Evolutionary conservation across 2,113 vertebrate genomes (phyloP), one percentile per base, ranked within the genome.

Genomic region (Syngnathus typhle): DNA sequence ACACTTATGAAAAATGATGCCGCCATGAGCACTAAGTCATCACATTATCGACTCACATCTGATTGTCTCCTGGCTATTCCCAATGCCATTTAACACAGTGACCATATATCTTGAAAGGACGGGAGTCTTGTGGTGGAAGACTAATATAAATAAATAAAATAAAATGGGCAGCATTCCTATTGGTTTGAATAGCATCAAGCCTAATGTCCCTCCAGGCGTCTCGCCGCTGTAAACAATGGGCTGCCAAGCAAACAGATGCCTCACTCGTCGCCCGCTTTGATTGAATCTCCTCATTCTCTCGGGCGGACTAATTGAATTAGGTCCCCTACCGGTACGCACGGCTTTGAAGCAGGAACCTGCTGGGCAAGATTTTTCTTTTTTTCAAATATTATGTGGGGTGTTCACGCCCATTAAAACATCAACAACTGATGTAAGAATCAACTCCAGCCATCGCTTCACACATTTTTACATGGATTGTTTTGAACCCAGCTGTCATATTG

Each of bases 241-340:
- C 79, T 77, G 74, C 80, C 78, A 76, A 65, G 69, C 65, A 63
- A 76, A 80, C 65, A 77, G 52, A 75, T 78, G 76, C 68, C 76
- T 78, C 65, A 60, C 65, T 80, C 74, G 67, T 78, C 66, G 79
- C 70, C 64, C 70, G 54, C 60, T 66, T 63, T 81, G 78, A 86
- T 86, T 47, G 62, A 84, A 83, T 74, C 55, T 58, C 55, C 55
- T 36, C 67, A 54, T 65, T 72, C 67, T 77, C 81, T 77, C 72
- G 39, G 66, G 73, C 65, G 36, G 36, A 72, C 75, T 84, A 85
- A 86, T 86, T 85, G 67, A 87, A 81, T 83, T 73, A 72, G 36
- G 38, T 77, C 60, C 70, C 65, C 56, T 32, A 60, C 59, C 60
- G 64, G 67, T 44, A 66, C 64, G 65, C 71, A 71, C 55, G 71